Evolutionary conservation across 2,113 vertebrate species (phyloP), one percentile per base, ranked within the genome.

Genomic region (Myodes glareolus): DNA sequence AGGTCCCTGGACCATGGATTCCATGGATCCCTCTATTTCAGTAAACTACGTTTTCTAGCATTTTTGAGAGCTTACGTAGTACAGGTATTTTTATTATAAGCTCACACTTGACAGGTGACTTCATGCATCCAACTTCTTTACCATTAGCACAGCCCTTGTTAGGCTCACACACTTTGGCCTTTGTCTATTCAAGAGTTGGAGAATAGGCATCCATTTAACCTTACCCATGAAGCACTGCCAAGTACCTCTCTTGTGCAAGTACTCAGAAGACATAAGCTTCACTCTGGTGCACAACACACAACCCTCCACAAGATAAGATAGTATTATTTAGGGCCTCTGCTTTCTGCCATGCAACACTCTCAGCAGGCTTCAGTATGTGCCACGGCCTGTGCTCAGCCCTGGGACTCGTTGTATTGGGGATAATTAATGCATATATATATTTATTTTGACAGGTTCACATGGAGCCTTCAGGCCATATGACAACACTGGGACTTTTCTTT

Each of bases 401-500:
- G 81, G 86, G 88, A 94, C 92, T 93, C 96, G 88, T 82, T 94
- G 95, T 91, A 52, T 88, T 94, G 27, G 68, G 89, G 76, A 87
- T 96, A 93, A 95, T 96, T 94, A 96, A 96, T 96, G 91, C 87
- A 27, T 14, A 73, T 52, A 73, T 52, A 36, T 86, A 89, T 97
- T 94, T 97, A 97, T 95, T 97, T 95, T 94, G 97, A 97, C 96
- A 97, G 96, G 91, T 96, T 97, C 96, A 96, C 91, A 72, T 87
- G 82, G 92, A 96, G 84, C 89, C 96, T 90, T 94, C 77, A 1
- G 97, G 97, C 68, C 91, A 86, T 65, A 88, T 91, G 91, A 81
- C 96, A 97, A 93, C 95, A 97, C 55, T 82, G 76, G 92, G 85
- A 95, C 87, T 96, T 95, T 97, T 96, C 96, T 98, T 97, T 97